Evolutionary conservation across 2,113 vertebrate species (phyloP).

Genomic region (Gopherus evgoodei): DNA sequence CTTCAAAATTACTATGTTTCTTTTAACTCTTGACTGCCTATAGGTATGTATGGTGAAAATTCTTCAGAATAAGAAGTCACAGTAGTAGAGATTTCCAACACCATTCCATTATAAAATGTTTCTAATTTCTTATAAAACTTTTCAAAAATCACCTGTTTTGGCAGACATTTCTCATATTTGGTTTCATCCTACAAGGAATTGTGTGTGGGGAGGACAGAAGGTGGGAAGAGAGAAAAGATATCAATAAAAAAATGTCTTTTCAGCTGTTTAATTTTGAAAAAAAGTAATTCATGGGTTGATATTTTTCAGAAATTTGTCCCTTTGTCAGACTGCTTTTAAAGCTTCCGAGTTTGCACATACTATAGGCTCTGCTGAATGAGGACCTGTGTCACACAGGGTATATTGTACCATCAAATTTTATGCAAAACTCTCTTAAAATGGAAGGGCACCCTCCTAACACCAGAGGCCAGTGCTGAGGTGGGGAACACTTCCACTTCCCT

Average conservation of each 20-base stretch:
- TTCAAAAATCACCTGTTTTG: background rate
- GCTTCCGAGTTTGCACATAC: background rate
- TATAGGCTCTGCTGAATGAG: background rate
- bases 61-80: background rate
- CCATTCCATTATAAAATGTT: background rate
- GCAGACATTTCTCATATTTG: background rate
- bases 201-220: background rate
- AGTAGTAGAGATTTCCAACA: background rate
- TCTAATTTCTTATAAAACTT: background rate
- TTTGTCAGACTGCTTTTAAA: background rate
- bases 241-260: background rate
- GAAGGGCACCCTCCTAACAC: background rate
- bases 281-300: background rate
- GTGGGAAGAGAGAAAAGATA: background rate
- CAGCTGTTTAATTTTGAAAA: background rate
- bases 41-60: background rate
- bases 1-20: background rate
- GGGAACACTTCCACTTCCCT: background rate
- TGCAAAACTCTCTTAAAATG: background rate
- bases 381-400: background rate
- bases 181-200: background rate
- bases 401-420: background rate
- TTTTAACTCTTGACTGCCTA: background rate
- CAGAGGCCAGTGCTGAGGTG: background rate
- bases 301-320: background rate